A percentile compares a stretch with the other conserved stretches of the same genome.
phyloP scores from a whole-genome alignment of 1,140 invertebrate species.

The Diorhabda carinulata region DNA sequence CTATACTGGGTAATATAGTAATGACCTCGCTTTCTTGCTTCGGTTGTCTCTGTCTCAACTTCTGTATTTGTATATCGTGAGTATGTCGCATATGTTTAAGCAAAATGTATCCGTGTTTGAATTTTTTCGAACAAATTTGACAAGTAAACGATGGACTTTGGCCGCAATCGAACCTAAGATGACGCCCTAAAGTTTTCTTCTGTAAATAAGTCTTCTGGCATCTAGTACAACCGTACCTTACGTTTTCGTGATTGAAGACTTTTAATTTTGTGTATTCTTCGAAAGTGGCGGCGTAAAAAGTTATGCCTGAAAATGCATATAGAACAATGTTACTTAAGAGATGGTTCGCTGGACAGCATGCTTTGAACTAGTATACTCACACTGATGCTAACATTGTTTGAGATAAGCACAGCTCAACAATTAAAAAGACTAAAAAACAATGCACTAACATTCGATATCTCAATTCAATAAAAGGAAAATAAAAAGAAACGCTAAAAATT shows the following conservation, averaged over 20 bases:
- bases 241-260: conserved; percentile 34
- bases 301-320: conserved; percentile 23
- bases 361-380: conserved; percentile 12
- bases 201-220: conserved; percentile 59
- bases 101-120: conserved; percentile 52
- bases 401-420: conserved; percentile 10
- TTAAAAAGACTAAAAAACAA: neutral
- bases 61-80: conserved; percentile 41
- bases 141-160: conserved; percentile 64
- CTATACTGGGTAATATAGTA: conserved; percentile 16
- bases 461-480: no score
- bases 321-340: neutral
- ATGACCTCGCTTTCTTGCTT: conserved; percentile 17
- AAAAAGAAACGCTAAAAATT: neutral
- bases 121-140: conserved; percentile 51
- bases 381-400: conserved; percentile 9
- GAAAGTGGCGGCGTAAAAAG: conserved; percentile 34
- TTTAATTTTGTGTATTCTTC: conserved; percentile 38
- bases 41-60: conserved; percentile 33
- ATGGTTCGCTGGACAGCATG: conserved; percentile 3
- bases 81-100: conserved; percentile 48
- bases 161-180: conserved; percentile 56
- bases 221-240: conserved; percentile 54
- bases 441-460: neutral
- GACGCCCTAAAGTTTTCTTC: conserved; percentile 52